Base-by-base conservation (phyloP, 2,888 invertebrate genomes). In the Lordiphosa andalusiaca region DNA sequence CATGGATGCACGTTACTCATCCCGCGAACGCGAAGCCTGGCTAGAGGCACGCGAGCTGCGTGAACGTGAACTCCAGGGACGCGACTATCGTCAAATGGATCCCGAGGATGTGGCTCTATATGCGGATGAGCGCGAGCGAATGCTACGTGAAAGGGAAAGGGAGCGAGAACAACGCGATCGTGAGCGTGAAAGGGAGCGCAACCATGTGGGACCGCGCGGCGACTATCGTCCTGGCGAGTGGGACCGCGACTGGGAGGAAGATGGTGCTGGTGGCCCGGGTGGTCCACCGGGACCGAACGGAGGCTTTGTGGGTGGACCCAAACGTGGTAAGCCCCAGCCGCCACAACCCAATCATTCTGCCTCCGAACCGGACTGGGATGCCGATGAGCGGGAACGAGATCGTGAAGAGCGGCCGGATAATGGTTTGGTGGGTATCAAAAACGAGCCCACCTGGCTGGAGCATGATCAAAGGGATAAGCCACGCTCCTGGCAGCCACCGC, bases 311-410 rank as follows among this genome's bases (percentile, higher is more conserved):
- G 87, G 87, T 3, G 87, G 88, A 0, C 85, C 87, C 6, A 88
- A 87, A 50, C 81, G 87, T 3, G 63, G 57, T 2, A 80, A 76
- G n/a, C 65, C 61, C 7, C 25, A 6, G 2, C 46, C 67, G 4
- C n/a, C 51, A 3, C 64, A 60, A 25, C 84, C 66, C 7, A 71
- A 83, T 44, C 86, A 87, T 35, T 83, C 88, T 0, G 71, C 85
- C 2, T 88, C 88, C 0, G 88, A 88, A 55, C 88, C 88, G 0
- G 88, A 89, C 49, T 88, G 89, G 88, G 89, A 88, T 69, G 84
- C 86, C 1, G 88, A 88, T 46, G 89, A 88, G 0, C 30, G 53
- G 9, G 53, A 52, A 10, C 62, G 76, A 3, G 61, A 60, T 2
- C 64, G 54, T 7, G 62, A 61, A 10, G 62, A 63, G 12, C 56